Evolutionary conservation across 2,888 invertebrate species (phyloP), one percentile per base, ranked within the genome.

Genomic region (Eupeodes latifasciatus): DNA sequence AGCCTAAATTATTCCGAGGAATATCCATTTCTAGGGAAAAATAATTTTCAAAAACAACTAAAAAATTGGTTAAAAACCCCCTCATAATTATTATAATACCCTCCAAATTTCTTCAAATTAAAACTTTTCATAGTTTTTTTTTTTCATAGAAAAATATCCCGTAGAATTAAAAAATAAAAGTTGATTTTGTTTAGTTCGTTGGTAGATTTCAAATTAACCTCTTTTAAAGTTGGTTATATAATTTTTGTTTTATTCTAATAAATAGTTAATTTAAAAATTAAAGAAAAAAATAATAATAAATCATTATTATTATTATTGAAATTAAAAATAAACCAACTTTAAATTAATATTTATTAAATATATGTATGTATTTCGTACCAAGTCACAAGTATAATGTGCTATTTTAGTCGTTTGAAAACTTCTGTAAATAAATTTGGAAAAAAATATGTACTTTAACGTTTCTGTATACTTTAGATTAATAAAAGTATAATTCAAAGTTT

Each of bases 331-430:
- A 62, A 81, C 67, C 86, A 79, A 82, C 75, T 55, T 62, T 59
- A 83, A 61, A 59, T 59, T 59, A 59, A 59, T 59, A 57, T 34
- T 40, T 36, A 69, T 69, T 71, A 69, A 71, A 27, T 27, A 27
- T 40, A 57, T 57, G 19, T 59, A 59, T 59, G 59, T 59, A 57
- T 49, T 71, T 49, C 62, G 71, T 51, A 51, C 67, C 40, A 77
- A 83, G 76, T 83, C 87, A 88, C 88, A 88, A 88, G 62, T 88
- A 88, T 81, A 78, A 84, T 87, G 84, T 88, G 81, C 57, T 78
- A 61, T 71, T 80, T 72, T 86, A 88, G 81, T 74, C 57, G 57
- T 81, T 85, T 40, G 72, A 75, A 77, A 81, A 80, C 40, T 76
- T 81, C 62, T 88, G 88, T 88, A 88, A 62, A 88, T 88, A 88